Evolutionary conservation across 2,113 vertebrate species (phyloP), one percentile per base, ranked within the genome.

Genomic region (Lamprotornis superbus): DNA sequence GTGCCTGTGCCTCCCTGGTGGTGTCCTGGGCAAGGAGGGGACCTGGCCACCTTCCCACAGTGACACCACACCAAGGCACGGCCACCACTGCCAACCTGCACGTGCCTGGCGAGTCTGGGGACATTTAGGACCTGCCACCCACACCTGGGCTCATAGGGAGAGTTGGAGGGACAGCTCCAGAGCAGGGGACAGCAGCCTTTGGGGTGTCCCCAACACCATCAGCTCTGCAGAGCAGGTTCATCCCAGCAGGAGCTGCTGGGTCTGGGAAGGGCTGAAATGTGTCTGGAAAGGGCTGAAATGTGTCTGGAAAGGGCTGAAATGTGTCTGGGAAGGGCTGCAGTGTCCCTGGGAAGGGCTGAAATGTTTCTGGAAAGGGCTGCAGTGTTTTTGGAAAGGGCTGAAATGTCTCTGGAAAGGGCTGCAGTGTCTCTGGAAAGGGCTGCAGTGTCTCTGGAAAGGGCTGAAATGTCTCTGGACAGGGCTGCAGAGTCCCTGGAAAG

Each of bases 201-300:
- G 7, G 22, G 7, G 11, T 55, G 18, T 69, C 13, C 55, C 40
- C 46, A 27, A 9, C 11, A 30, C n/a, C 11, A 11, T 4, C 30
- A 18, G 0, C 31, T 24, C 71, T 60, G 64, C 53, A 12, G 75
- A 10, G 49, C 0, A 0, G 19, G 25, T 27, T 15, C 11, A 8
- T 8, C 19, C 19, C 61, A 83, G 33, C 42, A 50, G 56, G 13
- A 33, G 14, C 12, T 40, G 60, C 19, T 7, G 12, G 15, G 35
- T 47, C 40, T 60, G 44, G 23, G 31, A 50, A 37, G 22, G 47
- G 47, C 22, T 49, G 47, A 23, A 49, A 12, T 30, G 50, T 9
- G 10, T 18, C 50, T 30, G 50, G 49, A 50, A 50, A 25, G 49
- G 23, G 14, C 24, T 25, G 49, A 25, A 50, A 8, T 27, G 49